Evolutionary conservation across 2,113 vertebrate genomes (phyloP).

Genomic region (Lanius ludovicianus): DNA sequence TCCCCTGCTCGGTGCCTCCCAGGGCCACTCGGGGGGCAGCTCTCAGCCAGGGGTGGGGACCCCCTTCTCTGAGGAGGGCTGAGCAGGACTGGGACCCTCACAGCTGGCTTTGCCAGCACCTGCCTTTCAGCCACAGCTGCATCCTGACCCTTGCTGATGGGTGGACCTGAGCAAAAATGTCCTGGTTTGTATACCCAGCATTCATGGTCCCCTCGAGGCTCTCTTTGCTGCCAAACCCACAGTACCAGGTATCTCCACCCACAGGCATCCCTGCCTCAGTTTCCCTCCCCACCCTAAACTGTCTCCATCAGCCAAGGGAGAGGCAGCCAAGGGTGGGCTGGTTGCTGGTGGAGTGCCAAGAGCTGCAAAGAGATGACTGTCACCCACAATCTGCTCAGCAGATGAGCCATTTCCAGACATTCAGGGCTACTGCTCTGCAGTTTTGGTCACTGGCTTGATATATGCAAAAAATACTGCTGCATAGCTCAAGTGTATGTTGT

Average conservation of each 20-base stretch:
- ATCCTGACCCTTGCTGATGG: background rate
- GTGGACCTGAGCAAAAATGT: background rate
- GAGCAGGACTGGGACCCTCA: background rate
- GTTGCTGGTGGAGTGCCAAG: background rate
- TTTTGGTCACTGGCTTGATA: background rate
- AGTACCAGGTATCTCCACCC: background rate
- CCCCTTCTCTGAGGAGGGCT: background rate
- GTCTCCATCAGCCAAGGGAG: background rate
- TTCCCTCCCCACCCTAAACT: background rate
- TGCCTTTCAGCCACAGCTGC: background rate
- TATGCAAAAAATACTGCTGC: background rate
- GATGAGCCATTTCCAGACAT: background rate
- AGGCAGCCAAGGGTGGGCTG: background rate
- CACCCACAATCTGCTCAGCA: background rate
- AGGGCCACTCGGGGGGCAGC: rapidly evolving
- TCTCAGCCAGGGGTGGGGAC: background rate
- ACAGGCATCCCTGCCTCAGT: background rate
- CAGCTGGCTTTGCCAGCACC: background rate
- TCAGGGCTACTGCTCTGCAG: background rate
- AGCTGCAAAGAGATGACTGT: background rate
- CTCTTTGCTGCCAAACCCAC: background rate
- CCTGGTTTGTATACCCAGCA: background rate
- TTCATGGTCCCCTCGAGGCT: background rate
- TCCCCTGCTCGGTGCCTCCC: background rate
- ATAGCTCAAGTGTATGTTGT: background rate